phyloP scores from a whole-genome alignment of 2,113 vertebrate genomes.

The Jaculus jaculus region DNA sequence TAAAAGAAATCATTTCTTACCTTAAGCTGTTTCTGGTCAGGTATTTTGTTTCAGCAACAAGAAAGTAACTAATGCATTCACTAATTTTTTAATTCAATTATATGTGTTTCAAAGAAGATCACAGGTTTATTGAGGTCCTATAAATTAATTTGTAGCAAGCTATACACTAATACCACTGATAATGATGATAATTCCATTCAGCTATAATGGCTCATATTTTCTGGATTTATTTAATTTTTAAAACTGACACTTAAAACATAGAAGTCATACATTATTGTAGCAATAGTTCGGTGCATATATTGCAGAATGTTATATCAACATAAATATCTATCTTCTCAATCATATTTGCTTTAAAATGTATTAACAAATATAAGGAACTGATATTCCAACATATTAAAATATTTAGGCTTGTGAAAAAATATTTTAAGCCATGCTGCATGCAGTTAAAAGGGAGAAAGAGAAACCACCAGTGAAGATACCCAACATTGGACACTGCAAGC shows the following conservation, averaged over 20 bases:
- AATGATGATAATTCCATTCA: conserved; percentile 1
- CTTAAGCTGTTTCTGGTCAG: no score
- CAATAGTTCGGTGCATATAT: background rate
- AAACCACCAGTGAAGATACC: no score
- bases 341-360: background rate
- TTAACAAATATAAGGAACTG: conserved; percentile 13
- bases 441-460: no score
- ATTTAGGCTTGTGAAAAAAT: background rate
- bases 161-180: conserved; percentile 14
- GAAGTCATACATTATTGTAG: background rate
- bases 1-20: no score
- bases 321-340: background rate
- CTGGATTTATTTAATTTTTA: background rate
- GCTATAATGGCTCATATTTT: background rate
- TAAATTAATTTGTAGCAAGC: background rate
- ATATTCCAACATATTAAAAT: background rate
- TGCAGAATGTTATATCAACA: background rate
- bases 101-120: background rate
- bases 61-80: background rate
- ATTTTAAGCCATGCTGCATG: background rate
- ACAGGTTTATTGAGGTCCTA: background rate
- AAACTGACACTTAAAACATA: background rate
- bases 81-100: conserved; percentile 29
- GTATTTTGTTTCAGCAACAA: no score
- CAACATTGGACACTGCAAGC: no score